These are phyloP conservation scores for Galeopsomyia nigrocyanea DNA, from an alignment of 2,888 invertebrate species.

Conservation along the genomic window DNA sequence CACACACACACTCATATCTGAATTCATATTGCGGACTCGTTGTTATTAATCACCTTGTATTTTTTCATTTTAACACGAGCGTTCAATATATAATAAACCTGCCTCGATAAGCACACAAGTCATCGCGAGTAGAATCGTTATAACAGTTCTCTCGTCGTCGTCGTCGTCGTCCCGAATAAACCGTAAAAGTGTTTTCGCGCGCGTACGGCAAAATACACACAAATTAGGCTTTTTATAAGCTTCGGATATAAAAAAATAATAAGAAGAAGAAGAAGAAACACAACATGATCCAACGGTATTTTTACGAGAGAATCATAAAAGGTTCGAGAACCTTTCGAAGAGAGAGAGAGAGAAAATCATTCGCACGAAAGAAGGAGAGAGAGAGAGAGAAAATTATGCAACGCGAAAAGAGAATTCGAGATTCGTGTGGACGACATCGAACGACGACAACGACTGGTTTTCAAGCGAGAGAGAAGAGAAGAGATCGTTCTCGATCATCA, in stretches of 20 bases:
- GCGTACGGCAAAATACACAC: too few species aligned
- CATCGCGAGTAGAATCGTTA: background rate
- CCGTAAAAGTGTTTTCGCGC: too few species aligned
- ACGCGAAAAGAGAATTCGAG: slow-evolving; percentile 7
- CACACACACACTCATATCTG: background rate
- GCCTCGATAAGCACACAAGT: background rate
- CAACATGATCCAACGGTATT: too few species aligned
- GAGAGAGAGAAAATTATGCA: background rate
- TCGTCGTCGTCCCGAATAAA: too few species aligned
- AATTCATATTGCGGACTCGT: background rate
- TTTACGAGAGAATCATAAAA: too few species aligned
- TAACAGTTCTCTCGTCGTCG: too few species aligned
- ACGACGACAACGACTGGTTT: slow-evolving; percentile 47
- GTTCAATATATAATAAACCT: background rate
- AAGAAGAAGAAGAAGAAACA: too few species aligned
- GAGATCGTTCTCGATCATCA: slow-evolving; percentile 49
- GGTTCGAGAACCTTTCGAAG: too few species aligned
- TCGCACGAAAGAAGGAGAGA: background rate
- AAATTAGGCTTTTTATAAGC: too few species aligned
- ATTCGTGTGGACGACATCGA: slow-evolving; percentile 19
- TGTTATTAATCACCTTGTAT: too few species aligned
- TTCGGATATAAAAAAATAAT: too few species aligned
- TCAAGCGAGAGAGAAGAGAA: slow-evolving; percentile 18
- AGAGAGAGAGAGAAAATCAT: background rate
- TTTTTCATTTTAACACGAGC: background rate